Evolutionary conservation across 1,140 invertebrate species (phyloP), one percentile per base, ranked within the genome.

Genomic region (Drosophila trapezifrons): DNA sequence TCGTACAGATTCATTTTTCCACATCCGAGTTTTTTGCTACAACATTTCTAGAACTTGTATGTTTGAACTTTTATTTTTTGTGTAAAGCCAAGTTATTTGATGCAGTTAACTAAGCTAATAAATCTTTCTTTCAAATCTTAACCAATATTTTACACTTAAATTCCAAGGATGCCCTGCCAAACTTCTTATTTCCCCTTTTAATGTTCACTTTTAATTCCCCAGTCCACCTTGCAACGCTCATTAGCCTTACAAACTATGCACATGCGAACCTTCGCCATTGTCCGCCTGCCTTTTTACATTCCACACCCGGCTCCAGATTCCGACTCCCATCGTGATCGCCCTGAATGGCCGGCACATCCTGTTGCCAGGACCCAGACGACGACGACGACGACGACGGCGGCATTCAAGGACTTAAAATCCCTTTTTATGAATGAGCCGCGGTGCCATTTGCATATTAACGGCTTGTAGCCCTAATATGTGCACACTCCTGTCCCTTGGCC

Each of bases 361-460:
- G 65, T 71, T 70, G 65, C 67, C 67, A 57, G 65, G 51, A 71
- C 65, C 52, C 49, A 71, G 65, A 65, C 64, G 62, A 25, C 27
- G 29, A 43, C 51, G 25, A 20, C 27, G 40, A 32, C 40, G 27
- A 29, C 12, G 35, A n/a, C 32, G 43, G 29, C 45, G 66, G 40
- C 60, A 66, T 51, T 67, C 64, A 67, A 67, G 64, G 64, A 67
- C 62, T 66, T 58, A 47, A 70, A 71, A 71, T 71, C 65, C 67
- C 67, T 71, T 71, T 71, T 71, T 71, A 71, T 71, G 67, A 71
- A 71, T 71, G 67, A 71, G 67, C 67, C 65, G 67, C 67, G 67
- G 65, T 71, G 67, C 67, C 80, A 84, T 84, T 84, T 84, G 80
- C 80, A 84, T 84, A 84, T 85, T 84, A 84, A 84, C 80, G 80